Evolutionary conservation across 2,797 vertebrate species (phyloP).

Genomic region (Chelidonichthys spinosus): DNA sequence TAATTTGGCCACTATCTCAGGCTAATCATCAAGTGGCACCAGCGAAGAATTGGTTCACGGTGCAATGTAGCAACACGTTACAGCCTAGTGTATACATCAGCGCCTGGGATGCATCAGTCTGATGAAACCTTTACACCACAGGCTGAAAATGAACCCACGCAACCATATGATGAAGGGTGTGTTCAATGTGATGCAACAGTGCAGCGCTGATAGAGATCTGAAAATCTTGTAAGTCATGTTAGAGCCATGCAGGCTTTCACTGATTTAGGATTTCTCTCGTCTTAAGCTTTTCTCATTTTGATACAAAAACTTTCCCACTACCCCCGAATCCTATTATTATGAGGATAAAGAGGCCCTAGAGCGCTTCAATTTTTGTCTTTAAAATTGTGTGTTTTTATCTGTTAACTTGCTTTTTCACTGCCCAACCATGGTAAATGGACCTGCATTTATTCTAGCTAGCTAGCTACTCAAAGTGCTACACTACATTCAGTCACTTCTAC

Average conservation of each 20-base stretch:
- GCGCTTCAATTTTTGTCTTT: background rate
- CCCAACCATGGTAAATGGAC: too few relatives aligned
- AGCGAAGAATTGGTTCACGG: background rate
- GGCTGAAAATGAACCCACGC: conserved; percentile 28
- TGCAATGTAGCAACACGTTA: conserved; percentile 5
- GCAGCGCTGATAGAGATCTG: conserved; percentile 6
- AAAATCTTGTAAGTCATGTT: background rate
- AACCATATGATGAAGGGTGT: conserved; percentile 23
- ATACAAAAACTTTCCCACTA: background rate
- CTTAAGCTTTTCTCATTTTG: background rate
- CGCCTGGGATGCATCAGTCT: conserved; percentile 21
- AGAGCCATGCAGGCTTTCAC: background rate
- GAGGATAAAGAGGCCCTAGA: too few relatives aligned
- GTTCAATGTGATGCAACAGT: conserved; percentile 38
- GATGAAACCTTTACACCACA: conserved; percentile 37
- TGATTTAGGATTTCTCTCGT: background rate
- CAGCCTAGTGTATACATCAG: background rate
- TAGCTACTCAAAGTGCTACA: too few relatives aligned
- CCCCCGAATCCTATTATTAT: too few relatives aligned
- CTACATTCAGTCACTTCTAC: too few relatives aligned
- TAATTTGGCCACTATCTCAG: too few relatives aligned
- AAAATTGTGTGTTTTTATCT: background rate
- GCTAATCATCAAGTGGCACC: conserved; percentile 7
- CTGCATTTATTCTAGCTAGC: too few relatives aligned
- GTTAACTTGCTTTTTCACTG: background rate